Conservation (phyloP, 2,888 invertebrate species). For the Pheosia tremula region DNA sequence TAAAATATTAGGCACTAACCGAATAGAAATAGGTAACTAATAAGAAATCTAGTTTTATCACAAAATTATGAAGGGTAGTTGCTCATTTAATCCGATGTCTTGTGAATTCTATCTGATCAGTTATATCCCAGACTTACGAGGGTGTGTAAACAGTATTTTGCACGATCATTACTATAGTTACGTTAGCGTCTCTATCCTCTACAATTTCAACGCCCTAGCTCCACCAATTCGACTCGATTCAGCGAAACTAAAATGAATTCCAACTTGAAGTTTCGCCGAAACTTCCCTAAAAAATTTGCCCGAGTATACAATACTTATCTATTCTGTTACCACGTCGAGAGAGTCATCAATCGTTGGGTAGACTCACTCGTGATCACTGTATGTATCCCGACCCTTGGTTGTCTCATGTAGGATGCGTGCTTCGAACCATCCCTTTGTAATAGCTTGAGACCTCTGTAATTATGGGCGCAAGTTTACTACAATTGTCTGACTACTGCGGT, state of each 20-base stretch:
- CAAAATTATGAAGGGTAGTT: not conserved
- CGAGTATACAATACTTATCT: no score
- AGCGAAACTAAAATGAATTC: no score
- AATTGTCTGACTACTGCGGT: conserved; percentile 46
- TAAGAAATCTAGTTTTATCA: not conserved
- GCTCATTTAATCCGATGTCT: no score
- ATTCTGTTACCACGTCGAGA: not conserved
- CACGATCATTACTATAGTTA: not conserved
- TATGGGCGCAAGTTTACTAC: conserved; percentile 46
- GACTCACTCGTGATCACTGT: conserved; percentile 57
- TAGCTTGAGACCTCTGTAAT: conserved; percentile 51
- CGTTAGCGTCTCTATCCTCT: no score
- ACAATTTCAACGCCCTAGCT: no score
- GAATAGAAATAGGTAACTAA: no score
- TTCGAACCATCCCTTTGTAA: conserved; percentile 57
- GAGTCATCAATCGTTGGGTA: conserved; percentile 28
- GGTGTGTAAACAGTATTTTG: not conserved
- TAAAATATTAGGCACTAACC: not conserved
- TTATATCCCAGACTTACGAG: not conserved
- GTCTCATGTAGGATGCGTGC: conserved; percentile 56
- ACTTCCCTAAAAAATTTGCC: no score
- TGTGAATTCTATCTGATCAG: not conserved
- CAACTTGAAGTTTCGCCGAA: no score
- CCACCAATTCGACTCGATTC: no score
- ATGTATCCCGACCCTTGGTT: conserved; percentile 40